A percentile compares a stretch with the other conserved stretches of the same genome.
Conservation (phyloP, 1,140 invertebrate species). For the Hermatobates lingyangjiaoensis region DNA sequence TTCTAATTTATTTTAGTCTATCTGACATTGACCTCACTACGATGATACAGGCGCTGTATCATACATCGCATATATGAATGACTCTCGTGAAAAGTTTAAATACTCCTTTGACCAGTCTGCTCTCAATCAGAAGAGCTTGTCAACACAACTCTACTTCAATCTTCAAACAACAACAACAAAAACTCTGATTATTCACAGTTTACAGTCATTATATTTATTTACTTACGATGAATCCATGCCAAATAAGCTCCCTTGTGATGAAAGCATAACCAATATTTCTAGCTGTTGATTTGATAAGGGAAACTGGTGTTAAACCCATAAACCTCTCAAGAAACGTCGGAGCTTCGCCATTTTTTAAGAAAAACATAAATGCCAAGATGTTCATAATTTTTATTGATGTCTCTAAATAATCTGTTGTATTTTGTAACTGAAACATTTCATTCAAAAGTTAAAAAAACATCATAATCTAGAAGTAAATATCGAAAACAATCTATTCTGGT, state of each 20-base stretch:
- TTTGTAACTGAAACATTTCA: not conserved
- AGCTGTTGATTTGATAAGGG: constrained; percentile 27
- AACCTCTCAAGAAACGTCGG: constrained; percentile 36
- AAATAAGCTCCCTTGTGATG: constrained; percentile 41
- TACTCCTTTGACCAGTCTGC: too few relatives aligned
- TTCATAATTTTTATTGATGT: constrained; percentile 31
- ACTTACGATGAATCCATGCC: constrained; percentile 45
- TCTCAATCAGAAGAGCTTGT: too few relatives aligned
- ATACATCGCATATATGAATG: too few relatives aligned
- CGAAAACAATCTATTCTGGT: not conserved
- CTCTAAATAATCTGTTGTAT: constrained; percentile 19
- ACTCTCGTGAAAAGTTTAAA: too few relatives aligned
- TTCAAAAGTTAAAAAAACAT: not conserved
- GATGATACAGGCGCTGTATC: too few relatives aligned
- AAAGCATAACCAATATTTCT: constrained; percentile 33
- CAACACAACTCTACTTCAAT: too few relatives aligned
- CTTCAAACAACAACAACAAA: too few relatives aligned
- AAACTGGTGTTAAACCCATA: constrained; percentile 28
- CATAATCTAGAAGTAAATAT: not conserved
- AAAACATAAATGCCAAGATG: constrained; percentile 37
- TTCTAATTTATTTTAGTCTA: too few relatives aligned
- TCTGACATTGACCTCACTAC: too few relatives aligned
- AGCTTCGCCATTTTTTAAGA: constrained; percentile 36
- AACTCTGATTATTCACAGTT: too few relatives aligned
- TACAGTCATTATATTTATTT: too few relatives aligned